A percentile compares a stretch with the other conserved stretches of the same genome.
Conservation (phyloP, 1,140 invertebrate genomes). For the Scylla paramamosain region DNA sequence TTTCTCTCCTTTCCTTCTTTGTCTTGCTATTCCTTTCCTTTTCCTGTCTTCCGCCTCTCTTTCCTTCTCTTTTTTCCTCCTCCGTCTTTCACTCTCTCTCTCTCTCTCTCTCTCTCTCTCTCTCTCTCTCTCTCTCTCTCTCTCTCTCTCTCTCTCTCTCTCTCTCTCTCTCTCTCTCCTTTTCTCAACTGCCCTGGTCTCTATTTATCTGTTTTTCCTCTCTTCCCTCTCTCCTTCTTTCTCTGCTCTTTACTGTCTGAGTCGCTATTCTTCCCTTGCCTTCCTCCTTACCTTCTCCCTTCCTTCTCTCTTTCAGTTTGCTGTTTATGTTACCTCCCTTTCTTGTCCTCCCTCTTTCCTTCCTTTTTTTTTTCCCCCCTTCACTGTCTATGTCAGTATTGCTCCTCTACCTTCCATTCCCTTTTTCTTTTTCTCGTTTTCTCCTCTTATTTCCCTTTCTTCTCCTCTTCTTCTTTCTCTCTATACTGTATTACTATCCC, state of each 20-base stretch:
- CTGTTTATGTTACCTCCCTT: neutral
- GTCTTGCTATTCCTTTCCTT: neutral
- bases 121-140: neutral
- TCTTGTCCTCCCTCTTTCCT: neutral
- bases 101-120: conserved; percentile 35
- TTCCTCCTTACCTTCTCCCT: too few species aligned
- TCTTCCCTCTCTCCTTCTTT: too few species aligned
- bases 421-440: neutral
- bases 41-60: neutral
- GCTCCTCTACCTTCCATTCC: neutral
- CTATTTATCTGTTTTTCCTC: too few species aligned
- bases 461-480: neutral
- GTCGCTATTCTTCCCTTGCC: too few species aligned
- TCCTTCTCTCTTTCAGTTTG: neutral
- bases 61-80: neutral
- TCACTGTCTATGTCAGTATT: neutral
- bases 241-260: too few species aligned
- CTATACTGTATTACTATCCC: neutral
- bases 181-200: too few species aligned
- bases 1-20: neutral
- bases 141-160: conserved; percentile 12
- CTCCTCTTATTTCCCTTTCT: neutral
- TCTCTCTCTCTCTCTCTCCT: conserved; percentile 13
- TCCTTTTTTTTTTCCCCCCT: neutral
- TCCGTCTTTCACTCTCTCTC: neutral